Evolutionary conservation across 2,113 vertebrate species (phyloP).

Genomic region (Petroica traversi): DNA sequence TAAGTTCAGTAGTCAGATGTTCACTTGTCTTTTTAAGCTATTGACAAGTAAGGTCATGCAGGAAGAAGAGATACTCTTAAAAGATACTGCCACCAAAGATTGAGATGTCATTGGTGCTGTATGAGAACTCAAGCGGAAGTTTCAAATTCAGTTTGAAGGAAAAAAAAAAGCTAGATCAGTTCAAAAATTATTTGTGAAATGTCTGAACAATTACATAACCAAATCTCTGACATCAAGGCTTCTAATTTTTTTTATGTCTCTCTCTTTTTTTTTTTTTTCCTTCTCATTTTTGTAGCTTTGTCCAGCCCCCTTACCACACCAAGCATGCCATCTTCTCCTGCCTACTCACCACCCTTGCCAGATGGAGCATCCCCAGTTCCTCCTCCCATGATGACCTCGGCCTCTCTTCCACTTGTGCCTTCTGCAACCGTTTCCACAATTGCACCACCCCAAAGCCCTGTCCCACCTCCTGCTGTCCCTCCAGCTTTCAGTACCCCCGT

Average conservation of each 20-base stretch:
- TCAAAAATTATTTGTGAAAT: background rate
- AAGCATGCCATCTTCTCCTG: conserved; percentile 17
- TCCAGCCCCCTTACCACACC: conserved; percentile 61
- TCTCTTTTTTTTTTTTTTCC: background rate
- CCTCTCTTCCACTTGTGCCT: conserved; percentile 63
- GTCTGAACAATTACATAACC: background rate
- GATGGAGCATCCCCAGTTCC: conserved; percentile 39
- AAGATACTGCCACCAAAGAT: background rate
- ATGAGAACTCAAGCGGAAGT: background rate
- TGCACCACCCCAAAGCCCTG: background rate
- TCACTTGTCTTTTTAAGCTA: background rate
- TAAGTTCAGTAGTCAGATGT: background rate
- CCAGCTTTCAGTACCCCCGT: conserved; percentile 16
- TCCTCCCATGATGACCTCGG: conserved; percentile 41
- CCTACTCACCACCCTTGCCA: conserved; percentile 52
- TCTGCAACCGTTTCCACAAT: background rate
- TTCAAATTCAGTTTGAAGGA: background rate
- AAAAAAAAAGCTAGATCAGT: background rate
- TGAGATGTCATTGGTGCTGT: background rate
- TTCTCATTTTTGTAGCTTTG: conserved; percentile 31
- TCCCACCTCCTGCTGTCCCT: background rate
- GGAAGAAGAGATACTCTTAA: background rate
- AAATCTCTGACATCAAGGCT: background rate
- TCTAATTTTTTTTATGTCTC: background rate
- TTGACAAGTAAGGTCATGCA: background rate